phyloP scores from a whole-genome alignment of 1,140 invertebrate genomes.

The Pseudomyrmex pallidus region DNA sequence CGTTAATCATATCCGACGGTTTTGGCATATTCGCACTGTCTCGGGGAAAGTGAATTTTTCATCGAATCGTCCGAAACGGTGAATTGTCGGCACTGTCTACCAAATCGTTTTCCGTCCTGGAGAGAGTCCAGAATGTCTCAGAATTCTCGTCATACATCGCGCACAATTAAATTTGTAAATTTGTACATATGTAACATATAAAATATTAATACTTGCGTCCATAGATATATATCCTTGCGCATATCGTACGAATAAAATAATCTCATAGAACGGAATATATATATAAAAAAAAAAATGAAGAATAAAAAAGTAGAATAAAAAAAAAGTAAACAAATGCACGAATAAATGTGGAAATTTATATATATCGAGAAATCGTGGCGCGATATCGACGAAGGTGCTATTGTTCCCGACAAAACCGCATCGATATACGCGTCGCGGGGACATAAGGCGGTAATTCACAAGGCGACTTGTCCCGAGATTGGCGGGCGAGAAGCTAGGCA shows the following conservation, averaged over 20 bases:
- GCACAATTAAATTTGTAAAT: slow-evolving; percentile 6
- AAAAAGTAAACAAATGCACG: background rate
- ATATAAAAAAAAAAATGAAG: too few relatives aligned
- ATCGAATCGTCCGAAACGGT: slow-evolving; percentile 45
- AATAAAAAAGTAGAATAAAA: background rate
- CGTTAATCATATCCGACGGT: slow-evolving; percentile 53
- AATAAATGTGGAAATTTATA: background rate
- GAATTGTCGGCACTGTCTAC: slow-evolving; percentile 53
- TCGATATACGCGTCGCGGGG: slow-evolving; percentile 49
- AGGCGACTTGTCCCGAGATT: slow-evolving; percentile 65
- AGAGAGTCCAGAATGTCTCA: slow-evolving; percentile 9
- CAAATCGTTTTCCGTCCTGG: slow-evolving; percentile 7
- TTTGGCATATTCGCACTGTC: slow-evolving; percentile 57
- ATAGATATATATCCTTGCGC: background rate
- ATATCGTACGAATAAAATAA: background rate
- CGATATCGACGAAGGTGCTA: slow-evolving; percentile 17
- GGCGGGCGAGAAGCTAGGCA: slow-evolving; percentile 67
- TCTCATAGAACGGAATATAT: background rate
- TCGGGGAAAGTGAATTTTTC: slow-evolving; percentile 60
- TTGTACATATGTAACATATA: background rate
- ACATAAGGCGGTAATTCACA: slow-evolving; percentile 63
- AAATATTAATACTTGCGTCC: too few relatives aligned
- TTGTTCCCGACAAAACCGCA: background rate
- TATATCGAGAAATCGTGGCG: background rate
- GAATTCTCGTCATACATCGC: slow-evolving; percentile 24